These are phyloP conservation scores for Sternotherus odoratus DNA, from an alignment of 2,797 vertebrate species.

Conservation along the genomic window DNA sequence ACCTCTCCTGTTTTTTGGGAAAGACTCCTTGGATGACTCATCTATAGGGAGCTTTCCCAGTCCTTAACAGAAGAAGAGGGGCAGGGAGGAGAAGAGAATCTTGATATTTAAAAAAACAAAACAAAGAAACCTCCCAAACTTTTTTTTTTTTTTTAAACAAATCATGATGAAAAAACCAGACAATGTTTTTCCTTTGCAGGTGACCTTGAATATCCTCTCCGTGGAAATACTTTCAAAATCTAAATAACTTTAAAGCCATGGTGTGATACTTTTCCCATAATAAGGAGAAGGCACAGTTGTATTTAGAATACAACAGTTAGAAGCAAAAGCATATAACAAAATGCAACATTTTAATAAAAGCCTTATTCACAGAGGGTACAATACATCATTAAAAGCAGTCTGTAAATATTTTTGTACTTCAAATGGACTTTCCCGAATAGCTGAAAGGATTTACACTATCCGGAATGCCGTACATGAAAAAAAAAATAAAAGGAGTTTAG, in stretches of 20 bases:
- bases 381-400: neutral
- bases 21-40: too few relatives aligned
- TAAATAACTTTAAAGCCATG: rapidly evolving
- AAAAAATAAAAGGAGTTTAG: too few relatives aligned
- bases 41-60: too few relatives aligned
- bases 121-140: neutral
- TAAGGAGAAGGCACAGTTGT: neutral
- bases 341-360: neutral
- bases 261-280: rapidly evolving
- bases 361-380: rapidly evolving
- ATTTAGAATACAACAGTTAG: neutral
- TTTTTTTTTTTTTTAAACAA: too few relatives aligned
- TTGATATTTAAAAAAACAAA: neutral
- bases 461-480: neutral
- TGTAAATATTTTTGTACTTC: rapidly evolving
- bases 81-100: neutral
- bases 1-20: neutral
- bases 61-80: rapidly evolving
- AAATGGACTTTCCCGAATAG: too few relatives aligned
- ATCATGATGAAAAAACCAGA: neutral
- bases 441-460: rapidly evolving
- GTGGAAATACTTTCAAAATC: neutral
- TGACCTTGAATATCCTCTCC: neutral
- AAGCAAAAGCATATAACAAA: neutral
- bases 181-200: neutral